A percentile compares a stretch with the other conserved stretches of the same genome.
Conservation (phyloP, 2,113 vertebrate genomes). For the Ameiurus melas region DNA sequence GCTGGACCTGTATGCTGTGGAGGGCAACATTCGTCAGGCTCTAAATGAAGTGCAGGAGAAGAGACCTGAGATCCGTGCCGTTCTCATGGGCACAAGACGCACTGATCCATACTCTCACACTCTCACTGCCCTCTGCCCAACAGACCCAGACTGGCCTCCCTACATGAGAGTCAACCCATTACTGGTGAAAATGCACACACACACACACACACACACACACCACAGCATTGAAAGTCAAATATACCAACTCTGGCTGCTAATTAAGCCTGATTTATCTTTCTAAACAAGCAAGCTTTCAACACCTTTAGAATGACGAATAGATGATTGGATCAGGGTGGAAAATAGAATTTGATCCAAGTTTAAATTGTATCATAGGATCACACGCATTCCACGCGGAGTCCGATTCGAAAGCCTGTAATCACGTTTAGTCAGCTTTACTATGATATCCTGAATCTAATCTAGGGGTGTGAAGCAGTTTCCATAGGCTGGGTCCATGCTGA, state of each 20-base stretch:
- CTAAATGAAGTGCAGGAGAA: conserved; percentile 74
- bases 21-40: conserved; percentile 86
- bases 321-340: background rate
- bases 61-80: conserved; percentile 80
- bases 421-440: background rate
- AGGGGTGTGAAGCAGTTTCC: background rate
- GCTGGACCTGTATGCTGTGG: conserved; percentile 78
- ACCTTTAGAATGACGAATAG: background rate
- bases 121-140: conserved; percentile 79
- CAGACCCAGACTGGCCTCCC: conserved; percentile 85
- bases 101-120: conserved; percentile 88
- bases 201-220: background rate
- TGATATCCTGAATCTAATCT: background rate
- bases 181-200: conserved; percentile 70
- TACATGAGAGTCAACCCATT: conserved; percentile 92
- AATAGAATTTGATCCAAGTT: background rate
- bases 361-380: background rate
- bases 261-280: background rate
- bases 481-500: background rate
- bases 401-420: background rate
- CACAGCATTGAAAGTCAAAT: background rate
- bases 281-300: background rate
- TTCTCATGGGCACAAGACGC: conserved; percentile 91
- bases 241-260: background rate
- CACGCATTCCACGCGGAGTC: background rate